Evolutionary conservation across 2,113 vertebrate species (phyloP), one percentile per base, ranked within the genome.

Genomic region (Erinaceus europaeus): DNA sequence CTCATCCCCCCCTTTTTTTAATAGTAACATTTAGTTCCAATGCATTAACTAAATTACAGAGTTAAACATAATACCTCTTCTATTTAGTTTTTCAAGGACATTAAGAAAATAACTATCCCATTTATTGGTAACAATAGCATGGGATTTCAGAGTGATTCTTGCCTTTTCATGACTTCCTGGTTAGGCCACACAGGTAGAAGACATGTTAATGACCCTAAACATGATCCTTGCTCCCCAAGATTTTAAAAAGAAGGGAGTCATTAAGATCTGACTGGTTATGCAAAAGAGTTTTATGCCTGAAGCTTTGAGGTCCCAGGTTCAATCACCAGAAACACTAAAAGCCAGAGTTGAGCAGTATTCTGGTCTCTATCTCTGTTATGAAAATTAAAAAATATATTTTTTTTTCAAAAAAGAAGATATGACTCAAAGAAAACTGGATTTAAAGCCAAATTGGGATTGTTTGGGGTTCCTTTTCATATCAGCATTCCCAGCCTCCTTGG

Each of bases 381-480:
- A n/a, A n/a, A n/a, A n/a, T n/a, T n/a, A n/a, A n/a, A n/a, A n/a
- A n/a, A n/a, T n/a, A n/a, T n/a, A n/a, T n/a, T n/a, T n/a, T n/a
- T n/a, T n/a, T n/a, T n/a, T n/a, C n/a, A n/a, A n/a, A n/a, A n/a
- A n/a, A n/a, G 21, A 73, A 89, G 46, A 40, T 7, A 59, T 25
- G 1, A 13, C 73, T 91, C 84, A 84, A 84, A 75, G 36, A 87
- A 12, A 84, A 23, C 27, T 0, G 9, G 72, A 48, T 48, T 64
- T 44, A 21, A 42, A 79, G 62, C 42, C 89, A 86, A 75, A 72
- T 57, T 84, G 69, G 42, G 74, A 81, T 44, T 88, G 44, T 29
- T 36, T 23, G 42, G 29, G 18, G 23, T 65, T 86, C 34, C n/a
- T 36, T 62, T 91, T 42, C 38, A 25, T 36, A 69, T 44, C 40